Conservation (phyloP, 2,888 invertebrate species). For the Ametastegia equiseti region DNA sequence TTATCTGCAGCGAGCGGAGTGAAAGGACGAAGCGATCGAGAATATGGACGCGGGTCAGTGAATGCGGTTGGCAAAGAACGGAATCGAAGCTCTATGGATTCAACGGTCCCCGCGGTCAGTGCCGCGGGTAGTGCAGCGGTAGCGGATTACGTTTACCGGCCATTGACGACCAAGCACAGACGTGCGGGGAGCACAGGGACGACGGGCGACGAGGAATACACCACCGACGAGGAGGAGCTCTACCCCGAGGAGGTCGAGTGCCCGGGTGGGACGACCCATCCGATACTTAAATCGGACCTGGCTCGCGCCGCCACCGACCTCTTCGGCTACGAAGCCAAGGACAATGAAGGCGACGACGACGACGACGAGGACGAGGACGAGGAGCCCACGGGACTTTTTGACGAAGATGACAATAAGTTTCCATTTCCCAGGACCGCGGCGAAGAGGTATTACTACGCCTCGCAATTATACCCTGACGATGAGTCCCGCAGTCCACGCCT, state of each 20-base stretch:
- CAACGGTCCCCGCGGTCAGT: conserved; percentile 53
- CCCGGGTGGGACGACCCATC: conserved; percentile 59
- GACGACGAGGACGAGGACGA: conserved; percentile 73
- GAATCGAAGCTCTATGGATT: conserved; percentile 65
- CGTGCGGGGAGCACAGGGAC: conserved; percentile 77
- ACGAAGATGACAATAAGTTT: conserved; percentile 68
- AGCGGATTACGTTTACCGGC: conserved; percentile 70
- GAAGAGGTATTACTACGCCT: background rate
- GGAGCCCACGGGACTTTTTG: conserved; percentile 76
- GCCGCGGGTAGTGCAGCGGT: conserved; percentile 61
- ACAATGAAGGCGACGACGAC: conserved; percentile 72
- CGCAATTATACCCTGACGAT: background rate
- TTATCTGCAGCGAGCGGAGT: background rate
- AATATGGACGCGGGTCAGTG: conserved; percentile 68
- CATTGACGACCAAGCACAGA: conserved; percentile 70
- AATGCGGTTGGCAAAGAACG: conserved; percentile 51
- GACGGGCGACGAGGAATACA: conserved; percentile 78
- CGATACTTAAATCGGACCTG: conserved; percentile 69
- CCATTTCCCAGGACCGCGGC: background rate
- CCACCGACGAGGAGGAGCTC: conserved; percentile 77
- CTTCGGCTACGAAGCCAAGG: conserved; percentile 67
- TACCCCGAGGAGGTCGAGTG: conserved; percentile 77
- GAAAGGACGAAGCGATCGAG: background rate
- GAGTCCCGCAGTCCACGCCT: no score
- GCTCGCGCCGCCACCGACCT: conserved; percentile 71